Conservation (phyloP, 2,888 invertebrate genomes). For the Rhingia rostrata region DNA sequence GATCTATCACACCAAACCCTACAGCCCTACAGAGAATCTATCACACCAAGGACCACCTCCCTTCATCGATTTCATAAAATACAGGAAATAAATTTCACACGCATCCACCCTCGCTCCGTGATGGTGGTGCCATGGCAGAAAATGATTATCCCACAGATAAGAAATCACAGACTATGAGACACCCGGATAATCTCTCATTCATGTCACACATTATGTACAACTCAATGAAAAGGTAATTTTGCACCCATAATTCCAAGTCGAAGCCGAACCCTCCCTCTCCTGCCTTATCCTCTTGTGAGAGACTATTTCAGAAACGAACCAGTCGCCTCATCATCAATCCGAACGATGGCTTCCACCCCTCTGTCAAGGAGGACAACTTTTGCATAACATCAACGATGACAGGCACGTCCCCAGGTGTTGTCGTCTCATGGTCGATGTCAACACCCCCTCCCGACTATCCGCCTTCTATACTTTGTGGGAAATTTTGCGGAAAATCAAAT, state of each 20-base stretch:
- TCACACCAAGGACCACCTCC: conserved; percentile 3
- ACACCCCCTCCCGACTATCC: too few species aligned
- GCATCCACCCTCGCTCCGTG: conserved; percentile 16
- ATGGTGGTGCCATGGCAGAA: conserved; percentile 19
- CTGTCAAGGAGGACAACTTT: conserved; percentile 39
- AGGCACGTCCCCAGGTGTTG: conserved; percentile 66
- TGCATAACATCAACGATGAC: conserved; percentile 63
- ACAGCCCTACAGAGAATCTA: conserved; percentile 3
- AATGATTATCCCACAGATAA: conserved; percentile 60
- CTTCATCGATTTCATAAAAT: conserved; percentile 25
- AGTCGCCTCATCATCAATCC: neutral
- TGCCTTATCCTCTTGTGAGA: conserved; percentile 6
- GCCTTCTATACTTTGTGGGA: conserved; percentile 22
- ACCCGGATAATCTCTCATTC: conserved; percentile 66
- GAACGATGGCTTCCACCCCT: conserved; percentile 35
- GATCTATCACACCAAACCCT: conserved; percentile 8
- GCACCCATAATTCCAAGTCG: conserved; percentile 60
- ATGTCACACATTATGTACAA: conserved; percentile 71
- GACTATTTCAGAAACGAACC: neutral
- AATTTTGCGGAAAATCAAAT: conserved; percentile 74
- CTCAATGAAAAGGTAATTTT: conserved; percentile 74
- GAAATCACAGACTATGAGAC: conserved; percentile 58
- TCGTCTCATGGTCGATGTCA: conserved; percentile 47
- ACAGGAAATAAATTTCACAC: conserved; percentile 62
- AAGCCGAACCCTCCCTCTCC: conserved; percentile 14